phyloP scores from a whole-genome alignment of 1,140 invertebrate genomes.

The Episyrphus balteatus region DNA sequence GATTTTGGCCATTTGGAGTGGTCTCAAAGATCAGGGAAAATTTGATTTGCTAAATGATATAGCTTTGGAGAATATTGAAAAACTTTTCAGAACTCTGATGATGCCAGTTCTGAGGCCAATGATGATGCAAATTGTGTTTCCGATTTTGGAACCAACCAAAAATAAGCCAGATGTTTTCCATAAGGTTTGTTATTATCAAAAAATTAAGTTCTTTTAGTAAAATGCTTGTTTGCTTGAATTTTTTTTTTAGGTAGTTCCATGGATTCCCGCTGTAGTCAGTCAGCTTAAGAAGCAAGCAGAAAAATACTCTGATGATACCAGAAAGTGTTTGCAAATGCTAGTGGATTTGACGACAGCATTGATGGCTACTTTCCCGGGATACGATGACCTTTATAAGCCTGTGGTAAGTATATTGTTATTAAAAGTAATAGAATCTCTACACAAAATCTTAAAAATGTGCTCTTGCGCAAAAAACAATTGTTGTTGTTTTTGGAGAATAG shows the following conservation, averaged over 20 bases:
- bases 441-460: too few species aligned
- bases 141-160: constrained; percentile 42
- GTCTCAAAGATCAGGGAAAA: constrained; percentile 39
- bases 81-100: constrained; percentile 35
- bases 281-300: constrained; percentile 24
- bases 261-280: constrained; percentile 24
- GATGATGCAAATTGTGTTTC: constrained; percentile 40
- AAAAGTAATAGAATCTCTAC: too few species aligned
- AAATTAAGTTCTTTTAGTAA: background rate
- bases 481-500: background rate
- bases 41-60: constrained; percentile 40
- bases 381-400: constrained; percentile 33
- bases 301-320: constrained; percentile 36
- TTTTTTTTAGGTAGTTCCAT: constrained; percentile 26
- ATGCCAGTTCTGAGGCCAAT: constrained; percentile 37
- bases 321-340: constrained; percentile 38
- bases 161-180: constrained; percentile 38
- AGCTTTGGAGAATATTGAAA: constrained; percentile 39
- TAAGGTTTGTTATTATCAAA: constrained; percentile 21
- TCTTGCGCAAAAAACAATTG: too few species aligned
- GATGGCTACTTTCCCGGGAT: constrained; percentile 39
- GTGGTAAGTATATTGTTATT: constrained; percentile 11
- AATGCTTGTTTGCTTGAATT: background rate
- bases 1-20: constrained; percentile 42
- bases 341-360: constrained; percentile 40